Percentiles rank a stretch among this genome's conserved stretches.
Conservation (phyloP, 2,113 vertebrate species). For the Murina feae region DNA sequence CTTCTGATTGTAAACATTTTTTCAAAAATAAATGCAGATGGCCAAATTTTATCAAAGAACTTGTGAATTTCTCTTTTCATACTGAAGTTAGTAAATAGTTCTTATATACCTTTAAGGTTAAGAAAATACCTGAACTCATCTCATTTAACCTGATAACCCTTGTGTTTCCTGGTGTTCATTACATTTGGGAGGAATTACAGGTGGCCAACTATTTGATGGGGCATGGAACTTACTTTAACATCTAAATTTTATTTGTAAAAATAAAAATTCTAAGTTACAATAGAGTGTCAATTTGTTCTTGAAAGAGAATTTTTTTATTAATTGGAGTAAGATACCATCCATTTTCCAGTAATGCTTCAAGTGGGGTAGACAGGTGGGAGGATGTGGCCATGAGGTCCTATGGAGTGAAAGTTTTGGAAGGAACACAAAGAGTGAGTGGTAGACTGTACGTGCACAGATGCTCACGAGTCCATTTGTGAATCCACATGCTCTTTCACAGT, state of each 20-base stretch:
- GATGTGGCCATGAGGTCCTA: not conserved
- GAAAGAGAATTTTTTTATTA: constrained; percentile 19
- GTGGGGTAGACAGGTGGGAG: not conserved
- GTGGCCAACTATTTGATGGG: constrained; percentile 51
- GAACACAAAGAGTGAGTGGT: not conserved
- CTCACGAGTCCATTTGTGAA: not conserved
- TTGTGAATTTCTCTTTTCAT: not conserved
- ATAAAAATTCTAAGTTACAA: constrained; percentile 30
- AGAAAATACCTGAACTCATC: constrained; percentile 1
- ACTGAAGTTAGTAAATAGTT: not conserved
- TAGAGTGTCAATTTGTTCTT: constrained; percentile 11
- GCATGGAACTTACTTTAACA: constrained; percentile 1
- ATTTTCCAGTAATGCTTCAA: not conserved
- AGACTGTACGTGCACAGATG: not conserved
- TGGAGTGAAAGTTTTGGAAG: not conserved
- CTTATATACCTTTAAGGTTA: not conserved
- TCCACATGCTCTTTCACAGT: not conserved
- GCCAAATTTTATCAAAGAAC: constrained; percentile 18
- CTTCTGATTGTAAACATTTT: constrained; percentile 42
- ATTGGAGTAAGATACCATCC: not conserved
- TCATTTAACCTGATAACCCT: constrained; percentile 50
- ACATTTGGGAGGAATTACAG: constrained; percentile 40
- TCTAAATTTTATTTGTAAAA: constrained; percentile 47
- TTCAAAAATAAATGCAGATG: constrained; percentile 40
- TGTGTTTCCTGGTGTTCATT: constrained; percentile 29